phyloP scores from a whole-genome alignment of 1,140 invertebrate species.

The silkworm (Bombyx mori) region DNA sequence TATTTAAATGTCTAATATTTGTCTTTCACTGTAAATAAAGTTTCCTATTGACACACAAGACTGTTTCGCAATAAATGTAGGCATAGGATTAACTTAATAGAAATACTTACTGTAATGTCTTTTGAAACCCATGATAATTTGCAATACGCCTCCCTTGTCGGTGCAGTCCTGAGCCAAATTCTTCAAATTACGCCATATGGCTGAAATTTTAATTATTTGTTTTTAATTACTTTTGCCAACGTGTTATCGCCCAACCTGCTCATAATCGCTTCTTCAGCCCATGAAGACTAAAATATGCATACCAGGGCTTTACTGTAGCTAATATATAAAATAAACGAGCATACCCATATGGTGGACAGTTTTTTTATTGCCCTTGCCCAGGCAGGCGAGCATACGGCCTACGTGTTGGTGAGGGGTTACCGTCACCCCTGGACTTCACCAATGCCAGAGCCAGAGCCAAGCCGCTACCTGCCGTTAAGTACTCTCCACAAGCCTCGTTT shows the following conservation, averaged over 20 bases:
- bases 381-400: too few relatives aligned
- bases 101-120: slow-evolving; percentile 4
- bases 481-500: too few relatives aligned
- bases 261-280: not conserved
- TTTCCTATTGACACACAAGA: too few relatives aligned
- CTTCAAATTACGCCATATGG: slow-evolving; percentile 1
- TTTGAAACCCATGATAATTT: not conserved
- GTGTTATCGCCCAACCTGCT: not conserved
- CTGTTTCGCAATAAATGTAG: too few relatives aligned
- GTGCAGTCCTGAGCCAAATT: not conserved
- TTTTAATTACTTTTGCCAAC: not conserved
- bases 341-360: too few relatives aligned
- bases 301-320: too few relatives aligned
- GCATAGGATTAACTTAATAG: not conserved
- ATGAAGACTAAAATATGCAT: not conserved
- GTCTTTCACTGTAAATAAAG: not conserved
- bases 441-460: too few relatives aligned
- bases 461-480: too few relatives aligned
- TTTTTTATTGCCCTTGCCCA: too few relatives aligned
- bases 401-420: too few relatives aligned
- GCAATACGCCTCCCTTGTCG: slow-evolving; percentile 1
- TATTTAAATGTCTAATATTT: not conserved
- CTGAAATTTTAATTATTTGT: not conserved
- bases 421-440: too few relatives aligned
- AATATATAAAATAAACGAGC: too few relatives aligned